phyloP scores from a whole-genome alignment of 1,140 invertebrate species.

The Magallana gigas region DNA sequence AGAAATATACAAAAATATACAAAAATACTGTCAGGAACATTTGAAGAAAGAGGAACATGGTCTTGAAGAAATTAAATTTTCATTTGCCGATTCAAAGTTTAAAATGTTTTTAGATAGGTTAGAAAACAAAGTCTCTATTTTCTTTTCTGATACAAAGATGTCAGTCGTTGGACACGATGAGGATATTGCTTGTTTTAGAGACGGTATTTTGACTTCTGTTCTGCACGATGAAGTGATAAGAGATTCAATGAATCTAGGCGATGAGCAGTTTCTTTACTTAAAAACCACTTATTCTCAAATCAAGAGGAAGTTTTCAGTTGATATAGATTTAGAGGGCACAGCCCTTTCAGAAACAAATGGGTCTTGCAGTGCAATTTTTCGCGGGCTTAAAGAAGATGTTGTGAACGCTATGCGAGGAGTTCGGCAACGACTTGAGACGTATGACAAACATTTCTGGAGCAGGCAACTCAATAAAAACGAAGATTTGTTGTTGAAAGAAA shows the following conservation, averaged over 20 bases:
- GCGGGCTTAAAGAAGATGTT: not conserved
- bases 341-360: not conserved
- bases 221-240: not conserved
- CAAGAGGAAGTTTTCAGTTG: not conserved
- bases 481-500: not conserved
- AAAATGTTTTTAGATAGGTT: not conserved
- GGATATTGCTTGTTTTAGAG: not conserved
- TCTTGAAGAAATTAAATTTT: not conserved
- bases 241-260: not conserved
- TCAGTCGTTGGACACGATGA: not conserved
- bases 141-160: not conserved
- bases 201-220: not conserved
- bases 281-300: not conserved
- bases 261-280: not conserved
- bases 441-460: not conserved
- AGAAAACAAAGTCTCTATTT: not conserved
- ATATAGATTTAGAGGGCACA: not conserved
- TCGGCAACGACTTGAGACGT: not conserved
- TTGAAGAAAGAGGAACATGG: not conserved
- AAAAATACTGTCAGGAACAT: not conserved
- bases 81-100: slow-evolving; percentile 1
- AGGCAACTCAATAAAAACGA: not conserved
- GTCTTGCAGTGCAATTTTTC: not conserved
- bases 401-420: not conserved
- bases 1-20: not conserved